These are phyloP conservation scores for Argya squamiceps DNA, from an alignment of 2,797 vertebrate species.

Conservation along the genomic window DNA sequence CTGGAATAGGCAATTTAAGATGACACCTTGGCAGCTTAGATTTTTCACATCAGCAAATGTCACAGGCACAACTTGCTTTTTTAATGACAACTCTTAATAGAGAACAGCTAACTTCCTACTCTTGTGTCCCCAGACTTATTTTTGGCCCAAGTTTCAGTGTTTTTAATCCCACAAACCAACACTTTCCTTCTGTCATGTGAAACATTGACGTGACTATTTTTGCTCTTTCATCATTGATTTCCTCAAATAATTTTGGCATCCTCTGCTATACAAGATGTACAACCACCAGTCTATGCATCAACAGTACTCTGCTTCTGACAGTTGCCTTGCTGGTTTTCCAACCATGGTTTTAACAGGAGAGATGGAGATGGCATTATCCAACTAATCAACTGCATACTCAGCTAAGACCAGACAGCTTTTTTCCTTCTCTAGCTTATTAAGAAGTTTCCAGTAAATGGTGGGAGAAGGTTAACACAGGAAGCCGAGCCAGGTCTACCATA, in stretches of 20 bases:
- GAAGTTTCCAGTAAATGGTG: neutral
- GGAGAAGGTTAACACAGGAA: neutral
- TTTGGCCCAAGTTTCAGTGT: neutral
- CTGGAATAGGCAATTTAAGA: neutral
- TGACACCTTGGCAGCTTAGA: neutral
- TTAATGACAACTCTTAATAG: neutral
- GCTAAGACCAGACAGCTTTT: neutral
- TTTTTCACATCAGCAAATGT: neutral
- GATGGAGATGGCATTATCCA: neutral
- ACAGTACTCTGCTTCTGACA: neutral
- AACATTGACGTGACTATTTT: neutral
- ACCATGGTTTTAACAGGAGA: neutral
- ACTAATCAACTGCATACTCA: neutral
- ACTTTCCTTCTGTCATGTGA: neutral
- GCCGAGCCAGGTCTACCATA: fast-evolving
- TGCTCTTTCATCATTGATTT: neutral
- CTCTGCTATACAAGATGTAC: neutral
- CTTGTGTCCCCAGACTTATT: neutral
- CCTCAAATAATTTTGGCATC: neutral
- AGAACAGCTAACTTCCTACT: neutral
- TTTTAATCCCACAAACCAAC: neutral
- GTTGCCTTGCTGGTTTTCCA: neutral
- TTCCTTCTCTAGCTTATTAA: neutral
- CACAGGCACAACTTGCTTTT: neutral
- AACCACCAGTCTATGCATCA: neutral